These are phyloP conservation scores for Panorpa germanica DNA, from an alignment of 2,888 invertebrate species.

Conservation along the genomic window DNA sequence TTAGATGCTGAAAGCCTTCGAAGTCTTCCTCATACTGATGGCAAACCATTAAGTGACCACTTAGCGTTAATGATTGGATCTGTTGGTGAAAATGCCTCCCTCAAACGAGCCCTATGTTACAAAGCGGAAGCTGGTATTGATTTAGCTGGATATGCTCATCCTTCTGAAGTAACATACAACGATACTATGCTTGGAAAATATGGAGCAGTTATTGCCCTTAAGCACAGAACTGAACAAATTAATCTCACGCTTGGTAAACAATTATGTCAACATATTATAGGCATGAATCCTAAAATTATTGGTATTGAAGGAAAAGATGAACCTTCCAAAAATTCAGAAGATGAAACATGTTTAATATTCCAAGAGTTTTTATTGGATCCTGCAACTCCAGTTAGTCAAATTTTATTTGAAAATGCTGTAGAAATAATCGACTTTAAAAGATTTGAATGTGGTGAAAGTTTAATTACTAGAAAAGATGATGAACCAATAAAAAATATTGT, in stretches of 20 bases:
- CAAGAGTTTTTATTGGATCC: conserved; percentile 80
- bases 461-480: conserved; percentile 14
- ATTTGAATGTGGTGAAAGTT: conserved; percentile 67
- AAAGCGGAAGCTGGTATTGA: conserved; percentile 33
- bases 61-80: conserved; percentile 71
- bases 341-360: conserved; percentile 61
- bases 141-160: conserved; percentile 63
- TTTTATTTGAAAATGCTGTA: conserved; percentile 42
- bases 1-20: conserved; percentile 49
- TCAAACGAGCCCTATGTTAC: conserved; percentile 61
- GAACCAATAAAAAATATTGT: too few species aligned
- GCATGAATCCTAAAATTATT: conserved; percentile 62
- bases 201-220: conserved; percentile 64
- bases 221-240: conserved; percentile 22
- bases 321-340: conserved; percentile 42
- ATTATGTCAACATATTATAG: conserved; percentile 85
- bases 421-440: conserved; percentile 65
- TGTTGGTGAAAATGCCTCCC: conserved; percentile 77
- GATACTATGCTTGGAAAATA: conserved; percentile 52
- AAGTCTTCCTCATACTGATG: conserved; percentile 37
- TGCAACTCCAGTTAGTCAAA: conserved; percentile 47
- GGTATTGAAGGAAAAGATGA: conserved; percentile 43
- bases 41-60: conserved; percentile 58
- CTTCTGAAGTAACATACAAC: conserved; percentile 31
- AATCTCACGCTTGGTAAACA: conserved; percentile 39